These are phyloP conservation scores for Norana najaformis DNA, from an alignment of 2,888 invertebrate species.

Conservation along the genomic window DNA sequence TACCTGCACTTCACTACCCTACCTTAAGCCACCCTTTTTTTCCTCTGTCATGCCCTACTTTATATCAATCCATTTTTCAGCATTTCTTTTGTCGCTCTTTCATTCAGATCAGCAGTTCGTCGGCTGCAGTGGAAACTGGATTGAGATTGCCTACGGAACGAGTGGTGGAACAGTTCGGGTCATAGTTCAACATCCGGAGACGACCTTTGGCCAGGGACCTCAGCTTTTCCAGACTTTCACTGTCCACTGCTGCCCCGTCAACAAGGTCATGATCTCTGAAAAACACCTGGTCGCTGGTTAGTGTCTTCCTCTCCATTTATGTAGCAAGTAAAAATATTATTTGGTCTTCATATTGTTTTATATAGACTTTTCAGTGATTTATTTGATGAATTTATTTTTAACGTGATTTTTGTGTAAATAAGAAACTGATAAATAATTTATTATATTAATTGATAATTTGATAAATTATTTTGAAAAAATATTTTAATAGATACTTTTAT, in stretches of 20 bases:
- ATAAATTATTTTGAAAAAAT: too few species aligned
- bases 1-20: background rate
- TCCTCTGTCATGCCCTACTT: too few species aligned
- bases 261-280: conserved; percentile 48
- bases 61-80: background rate
- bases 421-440: too few species aligned
- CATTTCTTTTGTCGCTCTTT: background rate
- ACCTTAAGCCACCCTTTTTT: background rate
- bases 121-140: conserved; percentile 98
- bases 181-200: conserved; percentile 98
- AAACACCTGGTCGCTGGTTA: conserved; percentile 49
- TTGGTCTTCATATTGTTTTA: too few species aligned
- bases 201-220: conserved; percentile 90
- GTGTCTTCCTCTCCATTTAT: background rate
- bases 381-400: too few species aligned
- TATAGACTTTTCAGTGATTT: too few species aligned
- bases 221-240: conserved; percentile 97
- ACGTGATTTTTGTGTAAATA: too few species aligned
- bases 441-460: too few species aligned
- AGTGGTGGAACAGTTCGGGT: conserved; percentile 90
- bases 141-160: conserved; percentile 98
- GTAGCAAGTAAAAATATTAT: background rate
- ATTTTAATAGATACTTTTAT: too few species aligned
- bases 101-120: conserved; percentile 38
- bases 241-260: conserved; percentile 92